Conservation (phyloP, 2,797 vertebrate species). For the Thalassophryne amazonica region DNA sequence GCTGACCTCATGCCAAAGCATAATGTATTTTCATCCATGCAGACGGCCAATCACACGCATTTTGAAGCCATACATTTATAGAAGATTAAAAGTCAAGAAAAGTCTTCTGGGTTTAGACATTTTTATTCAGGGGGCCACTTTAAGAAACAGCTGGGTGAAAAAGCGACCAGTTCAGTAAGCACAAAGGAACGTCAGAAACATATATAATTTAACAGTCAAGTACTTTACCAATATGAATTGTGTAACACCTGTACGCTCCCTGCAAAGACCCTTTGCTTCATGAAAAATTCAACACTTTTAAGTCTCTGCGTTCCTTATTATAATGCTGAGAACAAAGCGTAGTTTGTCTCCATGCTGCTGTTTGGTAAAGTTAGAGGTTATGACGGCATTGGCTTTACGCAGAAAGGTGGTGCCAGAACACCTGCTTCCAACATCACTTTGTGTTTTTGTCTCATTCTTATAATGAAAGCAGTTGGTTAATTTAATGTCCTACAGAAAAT, state of each 20-base stretch:
- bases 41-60: not conserved
- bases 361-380: no score
- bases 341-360: conserved; percentile 6
- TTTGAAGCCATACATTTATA: not conserved
- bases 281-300: conserved; percentile 57
- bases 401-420: no score
- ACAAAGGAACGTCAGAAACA: conserved; percentile 9
- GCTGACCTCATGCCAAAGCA: conserved; percentile 4
- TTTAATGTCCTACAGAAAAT: conserved; percentile 12
- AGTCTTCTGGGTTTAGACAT: conserved; percentile 15
- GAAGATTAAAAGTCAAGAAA: not conserved
- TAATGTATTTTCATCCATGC: not conserved
- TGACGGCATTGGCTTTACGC: no score
- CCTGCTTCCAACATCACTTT: not conserved
- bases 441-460: conserved; percentile 4
- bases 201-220: conserved; percentile 57
- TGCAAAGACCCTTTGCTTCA: conserved; percentile 32
- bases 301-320: conserved; percentile 32
- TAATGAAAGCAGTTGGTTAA: conserved; percentile 4
- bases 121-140: conserved; percentile 3
- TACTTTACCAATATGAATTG: conserved; percentile 42
- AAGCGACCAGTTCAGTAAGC: conserved; percentile 35
- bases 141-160: conserved; percentile 8
- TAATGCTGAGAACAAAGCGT: conserved; percentile 23
- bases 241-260: conserved; percentile 40